Conservation (phyloP, 2,888 invertebrate genomes). For the Octodonta nipae region DNA sequence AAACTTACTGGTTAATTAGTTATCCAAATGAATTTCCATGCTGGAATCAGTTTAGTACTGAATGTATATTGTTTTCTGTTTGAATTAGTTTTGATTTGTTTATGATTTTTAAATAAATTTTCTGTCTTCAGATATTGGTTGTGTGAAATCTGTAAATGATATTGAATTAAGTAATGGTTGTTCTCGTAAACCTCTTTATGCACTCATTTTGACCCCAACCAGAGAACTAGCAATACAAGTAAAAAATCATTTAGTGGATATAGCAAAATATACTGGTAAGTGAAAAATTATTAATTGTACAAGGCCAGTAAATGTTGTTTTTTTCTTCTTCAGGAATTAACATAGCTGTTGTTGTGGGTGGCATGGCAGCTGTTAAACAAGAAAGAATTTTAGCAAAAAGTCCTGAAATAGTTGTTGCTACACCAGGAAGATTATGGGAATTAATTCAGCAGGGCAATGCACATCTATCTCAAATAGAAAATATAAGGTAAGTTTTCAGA, state of each 20-base stretch:
- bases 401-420: conserved; percentile 92
- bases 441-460: conserved; percentile 64
- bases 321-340: conserved; percentile 37
- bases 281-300: background rate
- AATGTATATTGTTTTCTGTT: too few relatives aligned
- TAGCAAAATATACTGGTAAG: conserved; percentile 63
- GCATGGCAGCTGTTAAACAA: conserved; percentile 88
- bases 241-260: conserved; percentile 65
- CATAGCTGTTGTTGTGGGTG: conserved; percentile 81
- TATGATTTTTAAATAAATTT: too few relatives aligned
- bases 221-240: conserved; percentile 93
- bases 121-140: conserved; percentile 44
- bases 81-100: too few relatives aligned
- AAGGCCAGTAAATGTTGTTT: background rate
- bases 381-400: conserved; percentile 65
- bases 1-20: too few relatives aligned
- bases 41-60: too few relatives aligned
- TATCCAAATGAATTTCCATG: too few relatives aligned
- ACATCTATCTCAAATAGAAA: conserved; percentile 58
- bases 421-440: conserved; percentile 95
- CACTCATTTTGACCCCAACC: conserved; percentile 86
- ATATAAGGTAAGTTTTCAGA: conserved; percentile 57
- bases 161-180: conserved; percentile 30
- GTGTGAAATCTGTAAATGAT: conserved; percentile 46
- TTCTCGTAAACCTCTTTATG: conserved; percentile 49